A percentile compares a stretch with the other conserved stretches of the same genome.
Evolutionary conservation across 2,113 vertebrate species (phyloP).

Genomic region (Mohoua ochrocephala): DNA sequence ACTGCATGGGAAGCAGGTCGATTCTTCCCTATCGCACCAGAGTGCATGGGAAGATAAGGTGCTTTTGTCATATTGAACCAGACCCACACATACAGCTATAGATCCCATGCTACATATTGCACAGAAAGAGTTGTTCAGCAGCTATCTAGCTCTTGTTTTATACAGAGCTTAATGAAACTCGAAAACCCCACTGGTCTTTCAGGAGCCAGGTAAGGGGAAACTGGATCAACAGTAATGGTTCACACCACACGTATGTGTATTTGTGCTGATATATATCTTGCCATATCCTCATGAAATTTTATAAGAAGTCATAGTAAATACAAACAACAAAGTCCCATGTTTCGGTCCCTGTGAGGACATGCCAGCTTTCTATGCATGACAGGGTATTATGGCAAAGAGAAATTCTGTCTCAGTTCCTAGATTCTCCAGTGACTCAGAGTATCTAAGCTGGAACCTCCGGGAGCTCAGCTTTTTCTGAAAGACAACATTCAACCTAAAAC

Average conservation of each 20-base stretch:
- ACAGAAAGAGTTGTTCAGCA: not conserved
- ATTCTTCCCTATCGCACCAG: not conserved
- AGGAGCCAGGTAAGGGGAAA: not conserved
- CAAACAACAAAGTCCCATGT: not conserved
- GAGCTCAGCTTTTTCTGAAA: not conserved
- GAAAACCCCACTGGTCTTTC: not conserved
- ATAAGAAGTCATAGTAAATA: not conserved
- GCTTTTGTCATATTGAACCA: not conserved
- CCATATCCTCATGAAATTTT: not conserved
- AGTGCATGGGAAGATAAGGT: rapidly evolving
- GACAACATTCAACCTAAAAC: not conserved
- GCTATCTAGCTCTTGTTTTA: not conserved
- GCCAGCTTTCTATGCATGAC: not conserved
- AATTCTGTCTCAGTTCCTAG: not conserved
- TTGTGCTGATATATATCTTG: not conserved
- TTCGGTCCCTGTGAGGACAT: not conserved
- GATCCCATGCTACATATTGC: not conserved
- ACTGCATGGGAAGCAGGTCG: not conserved
- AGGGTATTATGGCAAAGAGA: not conserved
- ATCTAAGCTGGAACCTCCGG: not conserved
- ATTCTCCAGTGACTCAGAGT: not conserved
- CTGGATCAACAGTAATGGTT: not conserved
- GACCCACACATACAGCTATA: not conserved
- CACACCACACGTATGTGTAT: not conserved
- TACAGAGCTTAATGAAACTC: not conserved